phyloP scores from a whole-genome alignment of 2,113 vertebrate species.

The Campylorhamphus procurvoides region DNA sequence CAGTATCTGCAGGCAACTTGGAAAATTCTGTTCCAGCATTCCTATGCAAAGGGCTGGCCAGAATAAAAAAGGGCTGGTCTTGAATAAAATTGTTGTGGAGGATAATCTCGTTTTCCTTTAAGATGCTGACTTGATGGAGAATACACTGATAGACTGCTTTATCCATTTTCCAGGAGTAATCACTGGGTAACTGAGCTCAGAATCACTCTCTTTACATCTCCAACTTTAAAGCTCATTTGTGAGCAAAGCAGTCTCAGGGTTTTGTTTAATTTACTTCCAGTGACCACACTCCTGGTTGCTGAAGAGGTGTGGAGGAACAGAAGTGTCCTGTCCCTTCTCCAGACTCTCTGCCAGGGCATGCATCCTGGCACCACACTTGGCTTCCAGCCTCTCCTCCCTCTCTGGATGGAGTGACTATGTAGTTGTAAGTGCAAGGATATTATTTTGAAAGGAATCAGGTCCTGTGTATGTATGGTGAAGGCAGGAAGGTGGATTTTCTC shows the following conservation, averaged over 20 bases:
- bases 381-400: neutral
- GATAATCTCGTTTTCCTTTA: neutral
- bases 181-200: neutral
- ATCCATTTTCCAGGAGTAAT: neutral
- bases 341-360: neutral
- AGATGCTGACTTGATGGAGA: neutral
- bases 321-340: neutral
- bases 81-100: neutral
- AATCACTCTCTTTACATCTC: neutral
- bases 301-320: neutral
- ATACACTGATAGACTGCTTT: neutral
- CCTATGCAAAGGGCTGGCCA: neutral
- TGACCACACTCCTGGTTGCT: neutral
- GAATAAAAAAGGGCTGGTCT: neutral
- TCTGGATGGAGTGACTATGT: no score
- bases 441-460: neutral
- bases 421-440: neutral
- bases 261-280: neutral
- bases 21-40: neutral
- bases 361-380: rapidly evolving
- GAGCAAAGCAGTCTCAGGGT: neutral
- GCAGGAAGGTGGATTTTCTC: no score
- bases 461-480: neutral
- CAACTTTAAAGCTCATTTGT: neutral
- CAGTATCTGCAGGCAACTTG: neutral